phyloP scores from a whole-genome alignment of 2,113 vertebrate species.

The Hyaena hyaena region DNA sequence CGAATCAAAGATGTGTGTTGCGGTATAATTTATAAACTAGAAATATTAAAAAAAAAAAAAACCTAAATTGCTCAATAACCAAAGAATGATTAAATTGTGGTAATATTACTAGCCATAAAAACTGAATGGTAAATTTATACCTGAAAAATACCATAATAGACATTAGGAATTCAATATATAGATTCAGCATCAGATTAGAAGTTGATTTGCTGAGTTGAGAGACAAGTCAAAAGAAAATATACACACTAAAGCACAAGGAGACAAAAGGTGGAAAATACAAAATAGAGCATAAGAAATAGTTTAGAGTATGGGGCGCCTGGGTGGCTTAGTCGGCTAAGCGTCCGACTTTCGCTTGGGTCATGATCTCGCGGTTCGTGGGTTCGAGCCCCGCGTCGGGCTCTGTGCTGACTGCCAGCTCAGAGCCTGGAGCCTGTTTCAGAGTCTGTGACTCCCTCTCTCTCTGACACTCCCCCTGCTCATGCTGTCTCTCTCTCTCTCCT shows the following conservation, averaged over 20 bases:
- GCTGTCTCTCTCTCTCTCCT: no score
- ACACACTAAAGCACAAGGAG: background rate
- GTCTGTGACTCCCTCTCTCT: no score
- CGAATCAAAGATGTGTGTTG: background rate
- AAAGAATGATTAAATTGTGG: background rate
- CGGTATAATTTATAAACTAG: background rate
- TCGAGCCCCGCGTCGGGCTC: no score
- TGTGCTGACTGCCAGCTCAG: no score
- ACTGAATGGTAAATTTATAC: background rate
- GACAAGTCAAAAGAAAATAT: background rate
- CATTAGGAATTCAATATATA: background rate
- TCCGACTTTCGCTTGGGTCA: no score
- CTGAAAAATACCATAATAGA: background rate
- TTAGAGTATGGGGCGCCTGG: no score
- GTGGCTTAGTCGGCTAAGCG: no score
- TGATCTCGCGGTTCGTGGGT: no score
- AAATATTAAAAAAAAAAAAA: constrained; percentile 2
- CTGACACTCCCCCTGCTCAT: no score
- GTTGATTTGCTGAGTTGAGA: background rate
- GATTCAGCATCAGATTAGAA: background rate
- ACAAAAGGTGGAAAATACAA: background rate
- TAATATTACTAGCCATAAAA: background rate
- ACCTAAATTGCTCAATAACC: background rate
- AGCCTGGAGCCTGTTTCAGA: no score
- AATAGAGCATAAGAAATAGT: background rate